These are phyloP conservation scores for Aegypius monachus DNA, from an alignment of 2,113 vertebrate genomes.

Conservation along the genomic window DNA sequence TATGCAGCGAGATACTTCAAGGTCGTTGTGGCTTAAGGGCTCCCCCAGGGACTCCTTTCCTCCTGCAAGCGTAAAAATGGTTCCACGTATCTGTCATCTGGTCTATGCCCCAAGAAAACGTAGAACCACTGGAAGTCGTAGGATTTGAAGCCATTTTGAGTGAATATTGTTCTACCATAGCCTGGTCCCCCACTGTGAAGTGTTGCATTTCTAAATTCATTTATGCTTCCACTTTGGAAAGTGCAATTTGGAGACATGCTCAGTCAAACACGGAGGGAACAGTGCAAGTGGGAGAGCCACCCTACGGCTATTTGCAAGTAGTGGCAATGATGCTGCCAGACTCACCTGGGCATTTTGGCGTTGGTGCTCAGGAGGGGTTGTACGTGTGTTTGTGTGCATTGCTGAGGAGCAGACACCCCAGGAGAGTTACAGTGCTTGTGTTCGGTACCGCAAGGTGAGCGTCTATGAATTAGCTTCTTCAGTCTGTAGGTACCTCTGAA, in stretches of 20 bases:
- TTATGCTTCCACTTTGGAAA: not conserved
- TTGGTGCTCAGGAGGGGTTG: not conserved
- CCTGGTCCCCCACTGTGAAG: fast-evolving
- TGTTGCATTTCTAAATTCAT: not conserved
- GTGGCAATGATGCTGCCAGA: not conserved
- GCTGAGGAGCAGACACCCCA: not conserved
- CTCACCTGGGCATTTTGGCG: not conserved
- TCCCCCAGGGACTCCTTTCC: not conserved
- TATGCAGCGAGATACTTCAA: fast-evolving
- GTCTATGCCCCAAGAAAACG: not conserved
- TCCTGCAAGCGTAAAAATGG: not conserved
- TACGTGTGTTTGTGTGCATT: not conserved
- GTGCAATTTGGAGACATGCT: fast-evolving
- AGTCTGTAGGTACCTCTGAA: not conserved
- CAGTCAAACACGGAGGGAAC: not conserved
- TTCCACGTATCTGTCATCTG: not conserved
- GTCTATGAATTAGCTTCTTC: not conserved
- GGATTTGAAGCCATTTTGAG: not conserved
- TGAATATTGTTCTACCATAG: not conserved
- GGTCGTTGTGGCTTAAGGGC: not conserved
- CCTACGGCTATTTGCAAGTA: not conserved
- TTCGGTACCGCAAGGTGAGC: not conserved
- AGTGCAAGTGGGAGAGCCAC: not conserved
- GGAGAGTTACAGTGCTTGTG: not conserved
- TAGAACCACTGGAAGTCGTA: fast-evolving